Evolutionary conservation across 2,113 vertebrate genomes (phyloP), one percentile per base, ranked within the genome.

Genomic region (Ariopsis seemanni): DNA sequence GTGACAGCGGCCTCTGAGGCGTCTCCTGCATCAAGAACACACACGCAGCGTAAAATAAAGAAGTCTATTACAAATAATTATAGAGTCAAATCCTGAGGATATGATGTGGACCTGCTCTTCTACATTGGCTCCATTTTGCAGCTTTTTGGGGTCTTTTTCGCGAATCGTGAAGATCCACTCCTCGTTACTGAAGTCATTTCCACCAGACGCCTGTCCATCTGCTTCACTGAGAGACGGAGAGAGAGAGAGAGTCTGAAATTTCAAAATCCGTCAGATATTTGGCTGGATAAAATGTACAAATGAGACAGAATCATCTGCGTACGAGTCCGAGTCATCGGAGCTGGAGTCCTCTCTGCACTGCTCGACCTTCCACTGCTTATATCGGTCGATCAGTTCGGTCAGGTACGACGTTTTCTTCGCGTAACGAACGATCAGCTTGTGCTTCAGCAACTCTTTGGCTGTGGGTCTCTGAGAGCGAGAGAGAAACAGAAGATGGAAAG

Each of bases 101-200:
- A 62, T 20, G 9, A 0, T 79, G 93, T 94, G 88, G 92, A 97
- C 94, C 96, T 96, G 87, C 11, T 95, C 95, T 7, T 93, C 95
- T 88, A 96, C 96, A 0, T 96, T 95, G 79, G 96, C 96, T 86
- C 97, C 97, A 0, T 99, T 99, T 92, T 97, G 97, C 20, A 99
- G 95, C 89, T 95, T 98, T 93, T 97, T 97, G 72, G 96, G 97
- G 88, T 98, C 97, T 90, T 98, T 98, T 92, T 99, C 97, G 89
- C 96, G 93, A 92, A 98, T 98, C 60, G 98, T 99, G 91, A 99
- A 99, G 93, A 97, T 98, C 98, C 98, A 99, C 90, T 97, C 96
- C 10, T 95, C 95, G 17, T 90, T 94, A 85, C 95, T 96, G 22
- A 97, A 96, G 90, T 99, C 97, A 8, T 96, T 97, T 30, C 98